phyloP scores from a whole-genome alignment of 2,113 vertebrate genomes.

The Alectura lathami region DNA sequence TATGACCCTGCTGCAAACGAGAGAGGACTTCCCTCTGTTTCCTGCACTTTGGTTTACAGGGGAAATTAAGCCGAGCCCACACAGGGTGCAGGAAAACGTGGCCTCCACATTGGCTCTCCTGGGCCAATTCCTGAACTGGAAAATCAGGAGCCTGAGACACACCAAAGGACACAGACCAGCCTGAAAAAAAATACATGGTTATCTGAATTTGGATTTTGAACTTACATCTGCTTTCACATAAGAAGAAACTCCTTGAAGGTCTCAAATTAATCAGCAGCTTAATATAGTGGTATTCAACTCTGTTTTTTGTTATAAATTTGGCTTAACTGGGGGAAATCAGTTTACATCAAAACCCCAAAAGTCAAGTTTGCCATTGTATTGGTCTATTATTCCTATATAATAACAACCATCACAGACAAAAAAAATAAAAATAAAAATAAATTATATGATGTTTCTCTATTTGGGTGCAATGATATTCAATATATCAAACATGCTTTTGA shows the following conservation, averaged over 20 bases:
- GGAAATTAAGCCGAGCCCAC: background rate
- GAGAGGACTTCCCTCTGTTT: background rate
- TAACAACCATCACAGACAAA: background rate
- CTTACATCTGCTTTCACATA: background rate
- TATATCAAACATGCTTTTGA: slow-evolving; percentile 33
- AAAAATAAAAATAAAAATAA: background rate
- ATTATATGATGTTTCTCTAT: slow-evolving; percentile 35
- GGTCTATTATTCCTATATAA: background rate
- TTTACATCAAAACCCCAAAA: background rate
- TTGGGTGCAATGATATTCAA: background rate
- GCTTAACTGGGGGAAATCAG: background rate
- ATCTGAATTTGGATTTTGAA: background rate
- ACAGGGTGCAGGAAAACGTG: rapidly evolving
- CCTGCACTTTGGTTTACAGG: background rate
- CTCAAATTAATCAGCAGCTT: background rate
- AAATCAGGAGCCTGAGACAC: background rate
- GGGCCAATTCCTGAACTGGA: background rate
- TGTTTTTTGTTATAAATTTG: background rate
- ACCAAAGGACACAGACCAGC: background rate
- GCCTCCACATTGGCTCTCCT: background rate
- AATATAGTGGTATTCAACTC: background rate
- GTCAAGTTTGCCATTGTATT: background rate
- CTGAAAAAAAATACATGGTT: background rate
- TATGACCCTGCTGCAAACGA: background rate
- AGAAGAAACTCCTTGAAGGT: background rate